Conservation (phyloP, 2,888 invertebrate species). For the Temnothorax ravouxi region DNA sequence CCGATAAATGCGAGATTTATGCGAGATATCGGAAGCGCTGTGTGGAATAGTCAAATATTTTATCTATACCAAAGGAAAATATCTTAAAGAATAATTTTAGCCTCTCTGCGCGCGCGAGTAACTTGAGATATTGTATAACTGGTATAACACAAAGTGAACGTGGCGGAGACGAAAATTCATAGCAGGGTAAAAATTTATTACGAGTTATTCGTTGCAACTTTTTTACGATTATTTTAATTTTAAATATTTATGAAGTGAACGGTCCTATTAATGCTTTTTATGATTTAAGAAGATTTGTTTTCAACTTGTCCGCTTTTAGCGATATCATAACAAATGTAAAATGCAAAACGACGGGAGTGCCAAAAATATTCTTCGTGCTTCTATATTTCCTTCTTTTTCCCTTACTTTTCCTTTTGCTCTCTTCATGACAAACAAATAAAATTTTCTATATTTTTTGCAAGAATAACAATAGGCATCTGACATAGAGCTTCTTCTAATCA, state of each 20-base stretch:
- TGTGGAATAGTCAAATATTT: constrained; percentile 39
- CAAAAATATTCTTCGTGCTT: constrained; percentile 6
- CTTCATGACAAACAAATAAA: background rate
- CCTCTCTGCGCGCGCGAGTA: background rate
- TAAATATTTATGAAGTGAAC: background rate
- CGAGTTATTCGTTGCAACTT: constrained; percentile 7
- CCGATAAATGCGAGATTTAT: constrained; percentile 25
- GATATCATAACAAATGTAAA: background rate
- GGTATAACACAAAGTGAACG: background rate
- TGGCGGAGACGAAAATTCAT: background rate
- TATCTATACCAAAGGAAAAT: constrained; percentile 11
- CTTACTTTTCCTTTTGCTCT: background rate
- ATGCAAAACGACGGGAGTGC: constrained; percentile 8
- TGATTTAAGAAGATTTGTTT: background rate
- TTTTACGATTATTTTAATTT: constrained; percentile 31
- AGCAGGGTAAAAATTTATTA: background rate
- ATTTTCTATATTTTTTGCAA: background rate
- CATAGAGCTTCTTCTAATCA: background rate
- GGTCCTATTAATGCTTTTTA: background rate
- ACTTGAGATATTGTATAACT: background rate
- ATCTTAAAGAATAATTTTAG: constrained; percentile 19
- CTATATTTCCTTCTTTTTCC: background rate
- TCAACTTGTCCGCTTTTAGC: background rate
- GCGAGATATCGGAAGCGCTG: constrained; percentile 21
- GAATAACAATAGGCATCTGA: background rate